Evolutionary conservation across 2,888 invertebrate genomes (phyloP).

Genomic region (Ethmia dodecea): DNA sequence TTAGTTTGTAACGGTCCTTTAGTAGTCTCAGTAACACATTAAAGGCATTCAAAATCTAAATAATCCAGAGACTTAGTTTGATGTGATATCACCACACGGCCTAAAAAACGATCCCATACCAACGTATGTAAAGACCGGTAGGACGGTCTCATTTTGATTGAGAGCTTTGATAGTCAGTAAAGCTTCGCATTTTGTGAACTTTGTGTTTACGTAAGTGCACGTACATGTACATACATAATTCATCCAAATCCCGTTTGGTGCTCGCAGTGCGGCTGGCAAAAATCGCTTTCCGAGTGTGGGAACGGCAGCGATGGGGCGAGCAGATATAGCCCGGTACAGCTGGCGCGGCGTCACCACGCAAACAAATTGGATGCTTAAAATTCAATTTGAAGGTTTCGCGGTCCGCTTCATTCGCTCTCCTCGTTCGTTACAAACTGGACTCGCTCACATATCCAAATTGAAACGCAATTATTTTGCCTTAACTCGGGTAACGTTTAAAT

Average conservation of each 20-base stretch:
- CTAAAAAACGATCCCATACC: too few species aligned
- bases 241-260: slow-evolving; percentile 48
- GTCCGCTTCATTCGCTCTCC: slow-evolving; percentile 69
- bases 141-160: too few species aligned
- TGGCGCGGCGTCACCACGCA: slow-evolving; percentile 44
- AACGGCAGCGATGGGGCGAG: slow-evolving; percentile 28
- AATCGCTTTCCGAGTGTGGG: slow-evolving; percentile 64
- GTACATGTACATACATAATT: slow-evolving; percentile 46
- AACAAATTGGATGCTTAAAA: slow-evolving; percentile 78
- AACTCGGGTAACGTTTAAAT: slow-evolving; percentile 46
- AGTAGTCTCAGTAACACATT: too few species aligned
- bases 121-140: too few species aligned
- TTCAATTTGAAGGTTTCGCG: slow-evolving; percentile 77
- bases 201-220: slow-evolving; percentile 13
- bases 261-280: slow-evolving; percentile 45
- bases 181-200: slow-evolving; percentile 14
- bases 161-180: background rate
- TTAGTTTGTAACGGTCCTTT: too few species aligned
- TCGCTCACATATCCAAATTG: slow-evolving; percentile 53
- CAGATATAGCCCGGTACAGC: slow-evolving; percentile 37
- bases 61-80: too few species aligned
- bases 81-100: too few species aligned
- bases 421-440: slow-evolving; percentile 65
- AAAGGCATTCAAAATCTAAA: too few species aligned
- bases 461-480: slow-evolving; percentile 62